A percentile compares a stretch with the other conserved stretches of the same genome.
Conservation (phyloP, 92 coral and sea anemone species). For the Heliopora coerulea region DNA sequence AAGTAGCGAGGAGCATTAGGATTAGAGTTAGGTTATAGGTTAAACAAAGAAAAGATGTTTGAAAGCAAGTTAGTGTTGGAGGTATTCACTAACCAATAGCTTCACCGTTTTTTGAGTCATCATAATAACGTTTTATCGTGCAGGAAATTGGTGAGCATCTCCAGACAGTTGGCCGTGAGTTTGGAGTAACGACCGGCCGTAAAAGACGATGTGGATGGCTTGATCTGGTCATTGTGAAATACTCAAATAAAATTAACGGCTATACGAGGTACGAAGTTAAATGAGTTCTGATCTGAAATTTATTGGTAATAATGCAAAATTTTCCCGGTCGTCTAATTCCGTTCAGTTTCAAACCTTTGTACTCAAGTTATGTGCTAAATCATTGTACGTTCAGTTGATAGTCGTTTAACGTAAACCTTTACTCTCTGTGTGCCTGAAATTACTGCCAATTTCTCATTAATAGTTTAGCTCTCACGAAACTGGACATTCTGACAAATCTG, state of each 20-base stretch:
- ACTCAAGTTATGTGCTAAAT: no score
- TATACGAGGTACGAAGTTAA: constrained; percentile 85
- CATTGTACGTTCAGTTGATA: no score
- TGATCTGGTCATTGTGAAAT: constrained; percentile 81
- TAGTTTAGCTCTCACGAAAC: constrained; percentile 89
- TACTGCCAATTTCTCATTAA: neutral
- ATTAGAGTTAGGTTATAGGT: no score
- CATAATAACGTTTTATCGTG: neutral
- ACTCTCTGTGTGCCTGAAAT: neutral
- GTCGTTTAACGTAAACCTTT: neutral
- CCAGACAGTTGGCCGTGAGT: constrained; percentile 85
- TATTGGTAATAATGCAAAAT: no score
- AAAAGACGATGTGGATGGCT: constrained; percentile 96
- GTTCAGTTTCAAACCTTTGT: no score
- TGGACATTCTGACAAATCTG: constrained; percentile 85
- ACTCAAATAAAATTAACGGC: constrained; percentile 88
- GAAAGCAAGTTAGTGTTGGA: no score
- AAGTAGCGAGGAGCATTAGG: no score
- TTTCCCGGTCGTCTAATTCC: no score
- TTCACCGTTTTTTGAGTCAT: no score
- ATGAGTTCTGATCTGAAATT: no score
- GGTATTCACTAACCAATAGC: no score
- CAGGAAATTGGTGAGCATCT: constrained; percentile 81
- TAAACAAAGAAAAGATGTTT: no score
- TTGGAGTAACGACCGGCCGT: constrained; percentile 95